Conservation (phyloP, 2,797 vertebrate species). For the Parauchenoglanis ngamensis region DNA sequence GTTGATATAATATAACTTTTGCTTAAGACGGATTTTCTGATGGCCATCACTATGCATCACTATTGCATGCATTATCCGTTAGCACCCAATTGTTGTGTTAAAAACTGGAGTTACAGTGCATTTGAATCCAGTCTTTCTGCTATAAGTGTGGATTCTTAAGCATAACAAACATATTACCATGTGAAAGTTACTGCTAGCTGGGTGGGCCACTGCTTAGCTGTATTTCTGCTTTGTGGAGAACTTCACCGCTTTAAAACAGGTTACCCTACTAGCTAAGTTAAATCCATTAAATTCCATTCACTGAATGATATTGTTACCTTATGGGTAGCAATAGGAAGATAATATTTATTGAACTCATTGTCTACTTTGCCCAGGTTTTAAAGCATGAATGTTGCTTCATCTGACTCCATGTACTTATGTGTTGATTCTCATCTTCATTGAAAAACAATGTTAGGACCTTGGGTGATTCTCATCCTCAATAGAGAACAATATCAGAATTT, state of each 20-base stretch:
- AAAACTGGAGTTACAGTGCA: background rate
- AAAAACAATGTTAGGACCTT: background rate
- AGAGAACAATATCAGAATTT: background rate
- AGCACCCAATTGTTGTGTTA: background rate
- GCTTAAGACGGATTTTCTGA: background rate
- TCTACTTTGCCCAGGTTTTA: too few species aligned
- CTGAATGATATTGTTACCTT: background rate
- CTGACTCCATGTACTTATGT: background rate
- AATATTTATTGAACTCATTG: background rate
- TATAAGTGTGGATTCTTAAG: too few species aligned
- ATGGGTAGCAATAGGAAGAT: background rate
- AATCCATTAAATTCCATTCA: background rate
- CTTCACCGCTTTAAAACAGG: background rate
- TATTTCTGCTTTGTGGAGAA: too few species aligned
- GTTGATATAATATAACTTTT: background rate
- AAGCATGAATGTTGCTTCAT: background rate
- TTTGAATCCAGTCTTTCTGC: background rate
- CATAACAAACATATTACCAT: background rate
- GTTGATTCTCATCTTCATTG: background rate
- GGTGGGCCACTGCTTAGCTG: too few species aligned
- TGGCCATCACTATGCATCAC: background rate
- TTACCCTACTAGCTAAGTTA: background rate
- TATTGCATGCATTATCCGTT: background rate
- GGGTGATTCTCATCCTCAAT: background rate
- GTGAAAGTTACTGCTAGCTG: too few species aligned